Base-by-base conservation (phyloP, 2,113 vertebrate genomes). In the Paramisgurnus dabryanus region DNA sequence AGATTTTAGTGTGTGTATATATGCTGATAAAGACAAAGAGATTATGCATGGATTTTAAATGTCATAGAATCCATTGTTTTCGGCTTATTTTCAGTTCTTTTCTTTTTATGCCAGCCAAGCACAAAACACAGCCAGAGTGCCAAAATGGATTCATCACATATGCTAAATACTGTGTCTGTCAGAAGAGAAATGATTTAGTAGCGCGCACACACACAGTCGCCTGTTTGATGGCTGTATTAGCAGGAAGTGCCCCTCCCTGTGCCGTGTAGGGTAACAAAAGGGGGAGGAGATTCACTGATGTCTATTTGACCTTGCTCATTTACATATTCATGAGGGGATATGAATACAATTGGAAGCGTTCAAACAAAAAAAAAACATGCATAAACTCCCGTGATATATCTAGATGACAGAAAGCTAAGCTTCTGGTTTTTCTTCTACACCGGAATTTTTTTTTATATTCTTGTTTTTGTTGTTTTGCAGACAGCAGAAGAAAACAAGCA, bases 1-100 rank as follows among this genome's bases (percentile, higher is more conserved):
- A 53, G 58, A 72, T 66, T 43, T 57, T 39, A 43, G 57, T 72
- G 60, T 73, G 45, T 80, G 45, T 57, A 39, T 57, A 39, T 7
- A 3, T 63, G 22, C 40, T 3, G 27, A 41, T 41, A 50, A 53
- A 64, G 68, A 12, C 66, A 40, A 22, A 7, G 55, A 17, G 18
- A 64, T 93, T 91, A 88, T 86, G 58, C 88, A 91, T 88, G 86
- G 80, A 87, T 90, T 92, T 87, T 87, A 89, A 92, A 90, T 87
- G 90, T 89, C 89, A 89, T 87, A 87, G 87, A 76, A 87, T 88
- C 90, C 89, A 90, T 83, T 90, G 90, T 83, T 89, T 84, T 86
- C 88, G 82, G 83, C 89, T 87, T 49, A 6, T 49, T 40, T 81
- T 77, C 80, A 70, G 64, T 17, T 74, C 63, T 22, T 17, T 61